These are phyloP conservation scores for Actinia tenebrosa DNA, from an alignment of 64 coral and sea anemone species.

Conservation along the genomic window DNA sequence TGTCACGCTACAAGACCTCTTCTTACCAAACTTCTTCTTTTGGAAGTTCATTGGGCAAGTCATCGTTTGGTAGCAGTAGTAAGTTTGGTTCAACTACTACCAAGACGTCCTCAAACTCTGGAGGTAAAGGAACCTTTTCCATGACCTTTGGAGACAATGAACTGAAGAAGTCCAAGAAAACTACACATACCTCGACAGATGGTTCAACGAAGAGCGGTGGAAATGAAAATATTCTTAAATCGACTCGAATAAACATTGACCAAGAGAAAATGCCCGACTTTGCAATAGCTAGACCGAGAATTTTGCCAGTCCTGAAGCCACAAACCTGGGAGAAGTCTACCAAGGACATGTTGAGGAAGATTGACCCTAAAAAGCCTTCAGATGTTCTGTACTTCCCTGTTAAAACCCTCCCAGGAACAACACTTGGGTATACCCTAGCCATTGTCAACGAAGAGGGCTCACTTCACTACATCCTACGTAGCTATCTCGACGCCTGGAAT, in stretches of 20 bases:
- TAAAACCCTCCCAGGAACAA: slow-evolving; percentile 42
- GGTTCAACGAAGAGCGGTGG: neutral
- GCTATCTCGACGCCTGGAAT: slow-evolving; percentile 73
- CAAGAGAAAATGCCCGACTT: slow-evolving; percentile 65
- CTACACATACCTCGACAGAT: neutral
- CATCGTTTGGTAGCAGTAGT: neutral
- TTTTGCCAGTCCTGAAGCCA: slow-evolving; percentile 70
- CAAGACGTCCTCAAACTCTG: slow-evolving; percentile 6
- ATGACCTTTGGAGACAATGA: slow-evolving; percentile 4
- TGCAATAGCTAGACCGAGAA: slow-evolving; percentile 45
- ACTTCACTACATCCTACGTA: slow-evolving; percentile 55
- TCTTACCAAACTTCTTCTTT: neutral
- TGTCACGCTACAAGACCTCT: neutral
- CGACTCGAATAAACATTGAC: slow-evolving; percentile 56
- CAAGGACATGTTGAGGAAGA: slow-evolving; percentile 56
- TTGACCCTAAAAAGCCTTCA: slow-evolving; percentile 43
- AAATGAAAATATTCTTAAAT: slow-evolving; percentile 33
- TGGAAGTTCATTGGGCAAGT: neutral
- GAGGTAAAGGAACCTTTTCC: neutral
- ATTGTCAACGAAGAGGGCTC: slow-evolving; percentile 47
- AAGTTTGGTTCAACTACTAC: neutral
- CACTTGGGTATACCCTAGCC: slow-evolving; percentile 67
- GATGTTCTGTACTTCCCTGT: slow-evolving; percentile 66
- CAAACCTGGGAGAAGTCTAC: slow-evolving; percentile 62
- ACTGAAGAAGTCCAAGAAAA: slow-evolving; percentile 9